Evolutionary conservation across 2,888 invertebrate genomes (phyloP).

Genomic region (Prosopocoilus inquinatus): DNA sequence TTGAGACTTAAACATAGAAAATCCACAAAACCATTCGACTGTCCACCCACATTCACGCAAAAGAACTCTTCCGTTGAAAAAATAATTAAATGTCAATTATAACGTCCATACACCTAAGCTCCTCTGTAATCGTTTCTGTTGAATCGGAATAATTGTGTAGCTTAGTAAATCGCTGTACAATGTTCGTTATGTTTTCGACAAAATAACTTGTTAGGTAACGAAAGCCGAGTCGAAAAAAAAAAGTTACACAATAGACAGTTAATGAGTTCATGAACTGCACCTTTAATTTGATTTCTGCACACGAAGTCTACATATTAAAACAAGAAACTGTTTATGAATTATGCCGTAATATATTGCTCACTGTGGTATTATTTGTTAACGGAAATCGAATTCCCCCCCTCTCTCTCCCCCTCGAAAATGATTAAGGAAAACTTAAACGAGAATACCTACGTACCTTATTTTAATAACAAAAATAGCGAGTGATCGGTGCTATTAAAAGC

Average conservation of each 20-base stretch:
- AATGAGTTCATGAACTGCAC: background rate
- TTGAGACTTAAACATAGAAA: too few species aligned
- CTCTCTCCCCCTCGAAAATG: constrained; percentile 24
- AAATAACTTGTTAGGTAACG: constrained; percentile 17
- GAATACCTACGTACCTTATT: background rate
- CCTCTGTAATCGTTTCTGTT: constrained; percentile 27
- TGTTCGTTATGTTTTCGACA: constrained; percentile 30
- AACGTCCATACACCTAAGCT: constrained; percentile 36
- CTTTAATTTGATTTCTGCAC: constrained; percentile 1
- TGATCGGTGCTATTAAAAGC: background rate
- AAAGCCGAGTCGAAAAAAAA: constrained; percentile 22
- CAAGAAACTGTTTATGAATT: constrained; percentile 27
- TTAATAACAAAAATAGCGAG: background rate
- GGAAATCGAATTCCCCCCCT: constrained; percentile 32
- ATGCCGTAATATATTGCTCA: constrained; percentile 41
- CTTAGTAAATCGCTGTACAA: constrained; percentile 45
- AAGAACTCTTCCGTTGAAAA: constrained; percentile 29
- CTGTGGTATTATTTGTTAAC: constrained; percentile 45
- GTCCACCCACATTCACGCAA: constrained; percentile 9
- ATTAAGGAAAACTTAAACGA: background rate
- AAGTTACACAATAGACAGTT: constrained; percentile 1
- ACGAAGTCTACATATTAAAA: constrained; percentile 4
- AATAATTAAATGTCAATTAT: constrained; percentile 50
- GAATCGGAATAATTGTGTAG: constrained; percentile 43
- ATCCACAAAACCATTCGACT: constrained; percentile 14